Conservation (phyloP, 2,797 vertebrate species). For the Morus bassanus region DNA sequence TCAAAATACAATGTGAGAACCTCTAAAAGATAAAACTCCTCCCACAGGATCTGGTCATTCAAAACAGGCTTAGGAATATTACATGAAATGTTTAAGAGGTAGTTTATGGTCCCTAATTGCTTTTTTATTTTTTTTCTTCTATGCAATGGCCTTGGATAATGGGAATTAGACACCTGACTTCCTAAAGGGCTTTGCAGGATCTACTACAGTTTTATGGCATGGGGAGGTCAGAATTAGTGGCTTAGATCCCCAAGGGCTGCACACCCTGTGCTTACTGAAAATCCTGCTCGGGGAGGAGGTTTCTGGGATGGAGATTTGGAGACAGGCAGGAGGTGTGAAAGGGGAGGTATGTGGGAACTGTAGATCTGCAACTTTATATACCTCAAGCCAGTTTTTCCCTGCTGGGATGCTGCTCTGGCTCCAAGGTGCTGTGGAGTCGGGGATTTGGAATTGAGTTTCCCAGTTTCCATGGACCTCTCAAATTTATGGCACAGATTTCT, state of each 20-base stretch:
- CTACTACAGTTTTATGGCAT: neutral
- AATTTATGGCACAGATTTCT: neutral
- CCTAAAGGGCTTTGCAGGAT: neutral
- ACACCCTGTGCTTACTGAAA: neutral
- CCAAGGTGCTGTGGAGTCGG: neutral
- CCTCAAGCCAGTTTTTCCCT: neutral
- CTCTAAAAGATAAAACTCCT: neutral
- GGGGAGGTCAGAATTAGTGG: neutral
- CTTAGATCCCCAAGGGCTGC: neutral
- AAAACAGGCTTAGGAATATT: neutral
- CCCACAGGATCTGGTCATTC: neutral
- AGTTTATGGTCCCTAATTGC: neutral
- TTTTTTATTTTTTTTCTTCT: neutral
- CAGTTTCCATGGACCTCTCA: neutral
- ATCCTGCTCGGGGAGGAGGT: accelerated
- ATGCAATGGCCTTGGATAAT: neutral
- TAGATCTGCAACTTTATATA: neutral
- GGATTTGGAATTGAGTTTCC: neutral
- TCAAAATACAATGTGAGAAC: neutral
- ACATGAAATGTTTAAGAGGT: neutral
- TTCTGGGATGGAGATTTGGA: neutral
- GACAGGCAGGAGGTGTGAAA: neutral
- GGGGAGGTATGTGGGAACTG: neutral
- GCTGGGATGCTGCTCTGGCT: neutral
- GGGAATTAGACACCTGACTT: neutral